phyloP scores from a whole-genome alignment of 2,113 vertebrate species.

The Trichechus manatus region DNA sequence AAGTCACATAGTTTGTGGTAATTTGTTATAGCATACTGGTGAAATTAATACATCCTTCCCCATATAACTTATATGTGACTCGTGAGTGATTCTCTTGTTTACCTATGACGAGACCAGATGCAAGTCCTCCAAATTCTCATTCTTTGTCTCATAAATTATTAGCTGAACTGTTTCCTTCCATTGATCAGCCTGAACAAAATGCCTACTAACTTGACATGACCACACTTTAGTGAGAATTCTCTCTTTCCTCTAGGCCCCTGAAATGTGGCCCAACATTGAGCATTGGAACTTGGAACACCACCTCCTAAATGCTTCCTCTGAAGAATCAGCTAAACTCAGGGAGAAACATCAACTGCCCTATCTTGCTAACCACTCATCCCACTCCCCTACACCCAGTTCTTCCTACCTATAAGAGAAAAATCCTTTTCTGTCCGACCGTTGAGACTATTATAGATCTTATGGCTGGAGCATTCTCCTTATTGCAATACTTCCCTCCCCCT shows the following conservation, averaged over 20 bases:
- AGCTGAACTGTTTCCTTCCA: not conserved
- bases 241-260: not conserved
- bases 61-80: not conserved
- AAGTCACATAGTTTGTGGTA: too few species aligned
- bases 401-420: not conserved
- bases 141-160: not conserved
- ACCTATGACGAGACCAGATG: not conserved
- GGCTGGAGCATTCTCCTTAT: not conserved
- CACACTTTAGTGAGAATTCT: not conserved
- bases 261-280: too few species aligned
- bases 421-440: not conserved
- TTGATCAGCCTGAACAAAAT: not conserved
- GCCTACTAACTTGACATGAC: not conserved
- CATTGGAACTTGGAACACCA: not conserved
- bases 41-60: not conserved
- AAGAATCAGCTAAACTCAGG: not conserved
- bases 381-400: not conserved
- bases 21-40: too few species aligned
- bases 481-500: not conserved
- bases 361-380: accelerated
- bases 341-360: too few species aligned
- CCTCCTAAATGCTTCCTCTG: not conserved
- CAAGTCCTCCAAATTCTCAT: not conserved
- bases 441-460: not conserved
- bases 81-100: not conserved